Conservation (phyloP, 2,113 vertebrate species). For the Vanacampus margaritifer region DNA sequence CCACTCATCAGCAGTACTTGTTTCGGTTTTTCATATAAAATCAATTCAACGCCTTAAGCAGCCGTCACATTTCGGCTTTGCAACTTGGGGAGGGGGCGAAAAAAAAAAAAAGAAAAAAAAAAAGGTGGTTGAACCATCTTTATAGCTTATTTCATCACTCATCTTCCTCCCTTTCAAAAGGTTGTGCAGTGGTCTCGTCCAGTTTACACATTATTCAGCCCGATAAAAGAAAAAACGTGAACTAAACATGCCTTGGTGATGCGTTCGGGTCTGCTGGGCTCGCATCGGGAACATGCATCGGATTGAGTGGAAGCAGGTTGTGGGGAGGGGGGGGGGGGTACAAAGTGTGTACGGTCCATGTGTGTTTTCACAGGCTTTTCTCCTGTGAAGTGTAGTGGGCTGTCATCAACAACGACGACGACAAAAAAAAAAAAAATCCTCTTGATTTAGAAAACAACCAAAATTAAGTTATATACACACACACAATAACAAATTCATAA, state of each 20-base stretch:
- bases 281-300: constrained; percentile 14
- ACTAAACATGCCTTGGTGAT: not conserved
- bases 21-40: not conserved
- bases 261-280: constrained; percentile 24
- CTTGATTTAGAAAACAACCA: constrained; percentile 55
- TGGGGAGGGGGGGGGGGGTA: constrained; percentile 5
- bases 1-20: constrained; percentile 21
- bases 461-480: constrained; percentile 68
- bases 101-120: not conserved
- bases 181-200: constrained; percentile 71
- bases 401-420: constrained; percentile 22
- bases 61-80: not conserved
- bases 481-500: constrained; percentile 69
- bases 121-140: not conserved
- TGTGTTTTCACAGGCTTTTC: constrained; percentile 13
- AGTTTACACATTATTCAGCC: constrained; percentile 54
- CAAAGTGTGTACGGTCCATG: constrained; percentile 12
- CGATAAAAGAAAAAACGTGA: constrained; percentile 23
- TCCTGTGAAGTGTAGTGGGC: constrained; percentile 40
- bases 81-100: not conserved
- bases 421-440: constrained; percentile 29
- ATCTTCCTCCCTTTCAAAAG: constrained; percentile 31
- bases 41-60: not conserved
- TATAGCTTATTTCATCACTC: constrained; percentile 54
- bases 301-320: not conserved